A percentile compares a stretch with the other conserved stretches of the same genome.
phyloP scores from a whole-genome alignment of 2,113 vertebrate species.

The Gnathonemus echidnorhynchus region DNA sequence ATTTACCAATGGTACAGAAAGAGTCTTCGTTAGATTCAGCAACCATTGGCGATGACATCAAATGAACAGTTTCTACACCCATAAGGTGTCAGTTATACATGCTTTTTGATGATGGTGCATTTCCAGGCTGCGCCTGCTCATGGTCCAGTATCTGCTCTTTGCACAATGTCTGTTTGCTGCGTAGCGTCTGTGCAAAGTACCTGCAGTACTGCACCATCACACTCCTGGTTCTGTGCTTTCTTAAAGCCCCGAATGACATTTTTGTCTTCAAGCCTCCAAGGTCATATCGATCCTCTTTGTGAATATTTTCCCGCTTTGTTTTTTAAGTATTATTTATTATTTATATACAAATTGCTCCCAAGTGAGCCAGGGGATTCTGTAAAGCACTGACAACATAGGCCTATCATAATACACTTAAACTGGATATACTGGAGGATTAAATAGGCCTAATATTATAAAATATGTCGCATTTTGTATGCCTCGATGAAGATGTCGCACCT shows the following conservation, averaged over 20 bases:
- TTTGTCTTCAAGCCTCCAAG: neutral
- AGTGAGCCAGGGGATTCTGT: neutral
- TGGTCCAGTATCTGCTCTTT: neutral
- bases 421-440: neutral
- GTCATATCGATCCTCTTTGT: neutral
- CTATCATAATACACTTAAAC: neutral
- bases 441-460: neutral
- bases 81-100: neutral
- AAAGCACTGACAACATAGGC: neutral
- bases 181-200: neutral
- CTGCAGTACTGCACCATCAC: neutral
- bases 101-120: neutral
- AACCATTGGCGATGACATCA: neutral
- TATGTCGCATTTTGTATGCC: neutral
- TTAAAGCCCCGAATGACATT: neutral
- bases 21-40: neutral
- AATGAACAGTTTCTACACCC: neutral
- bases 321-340: neutral
- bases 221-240: neutral
- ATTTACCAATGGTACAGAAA: neutral
- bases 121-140: neutral
- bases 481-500: neutral
- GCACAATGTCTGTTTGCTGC: neutral
- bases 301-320: neutral
- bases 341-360: neutral